Conservation (phyloP, 2,113 vertebrate species). For the Pteronura brasiliensis region DNA sequence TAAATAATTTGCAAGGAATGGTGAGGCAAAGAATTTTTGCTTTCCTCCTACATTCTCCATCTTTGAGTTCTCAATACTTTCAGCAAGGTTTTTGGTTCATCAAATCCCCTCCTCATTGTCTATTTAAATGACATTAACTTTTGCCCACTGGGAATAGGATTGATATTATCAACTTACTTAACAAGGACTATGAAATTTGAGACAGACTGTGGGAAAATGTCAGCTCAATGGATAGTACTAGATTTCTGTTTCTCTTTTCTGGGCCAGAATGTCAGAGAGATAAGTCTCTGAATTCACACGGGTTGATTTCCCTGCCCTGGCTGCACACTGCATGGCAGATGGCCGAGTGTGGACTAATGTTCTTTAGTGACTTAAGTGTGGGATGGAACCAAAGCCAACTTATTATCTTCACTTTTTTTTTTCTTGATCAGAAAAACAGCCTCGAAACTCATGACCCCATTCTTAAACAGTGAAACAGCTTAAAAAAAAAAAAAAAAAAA, state of each 20-base stretch:
- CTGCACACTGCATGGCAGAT: constrained; percentile 55
- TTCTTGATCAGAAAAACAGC: constrained; percentile 53
- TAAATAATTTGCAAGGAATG: constrained; percentile 23
- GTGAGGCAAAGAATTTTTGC: background rate
- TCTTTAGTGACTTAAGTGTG: constrained; percentile 65
- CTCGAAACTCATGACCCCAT: constrained; percentile 58
- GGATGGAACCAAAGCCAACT: constrained; percentile 57
- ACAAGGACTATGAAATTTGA: constrained; percentile 68
- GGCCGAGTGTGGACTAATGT: constrained; percentile 51
- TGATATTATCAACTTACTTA: constrained; percentile 64
- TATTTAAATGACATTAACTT: constrained; percentile 58
- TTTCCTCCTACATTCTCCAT: background rate
- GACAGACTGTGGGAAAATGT: constrained; percentile 67
- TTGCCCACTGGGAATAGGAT: constrained; percentile 45
- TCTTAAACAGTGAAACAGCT: constrained; percentile 36
- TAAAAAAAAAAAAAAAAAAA: background rate
- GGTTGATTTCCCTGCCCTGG: constrained; percentile 19
- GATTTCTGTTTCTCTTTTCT: constrained; percentile 56
- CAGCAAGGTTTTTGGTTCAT: constrained; percentile 19
- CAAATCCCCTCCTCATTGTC: constrained; percentile 30
- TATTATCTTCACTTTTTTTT: constrained; percentile 62
- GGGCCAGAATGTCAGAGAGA: constrained; percentile 67
- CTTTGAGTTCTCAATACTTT: background rate
- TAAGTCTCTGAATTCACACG: constrained; percentile 63
- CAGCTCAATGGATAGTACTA: constrained; percentile 49